Base-by-base conservation (phyloP, 2,888 invertebrate species). In the Falcaria lacertinaria region DNA sequence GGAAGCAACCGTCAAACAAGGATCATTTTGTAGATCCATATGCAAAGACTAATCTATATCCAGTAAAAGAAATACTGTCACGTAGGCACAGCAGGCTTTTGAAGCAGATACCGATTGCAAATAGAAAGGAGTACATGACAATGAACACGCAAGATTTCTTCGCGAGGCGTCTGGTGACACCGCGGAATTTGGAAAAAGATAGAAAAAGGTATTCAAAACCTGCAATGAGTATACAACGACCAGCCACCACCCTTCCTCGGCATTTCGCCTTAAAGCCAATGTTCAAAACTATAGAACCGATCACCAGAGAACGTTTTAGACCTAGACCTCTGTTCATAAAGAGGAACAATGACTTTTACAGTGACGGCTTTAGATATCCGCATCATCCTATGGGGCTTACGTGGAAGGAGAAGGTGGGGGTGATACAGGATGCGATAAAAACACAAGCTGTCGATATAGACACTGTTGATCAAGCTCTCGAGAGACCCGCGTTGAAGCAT, bases 131-230 rank as follows among this genome's bases (percentile, higher is more conserved):
- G 15, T 50, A 69, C 6, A 47, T 65, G 6, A 54, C 61, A 7
- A 65, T 69, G 53, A 63, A 76, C 22, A 65, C 71, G 3, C 50
- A 66, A 38, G 68, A 74, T 33, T 74, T 76, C 38, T 66, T 73
- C 32, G 62, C 66, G 1, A 56, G 60, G 43, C 59, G 56, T 11
- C 48, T 57, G 32, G 35, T 49, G 7, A 57, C 53, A 34, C 62
- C 46, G 35, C 46, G 36, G 15, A 60, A 50, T 25, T 8, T 51
- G 8, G 34, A 45, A 2, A 50, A 41, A 41, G 43, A 50, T 17
- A 42, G 42, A n/a, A 34, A 43, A 15, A 41, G 41, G 5, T 33
- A 45, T 13, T 8, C 33, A 6, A 33, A 15, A 15, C 32, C 41
- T 4, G 14, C 7, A 15, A 33, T 39, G n/a, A 11, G 1, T 11